These are phyloP conservation scores for Neotoma lepida DNA, from an alignment of 2,113 vertebrate species.

Conservation along the genomic window DNA sequence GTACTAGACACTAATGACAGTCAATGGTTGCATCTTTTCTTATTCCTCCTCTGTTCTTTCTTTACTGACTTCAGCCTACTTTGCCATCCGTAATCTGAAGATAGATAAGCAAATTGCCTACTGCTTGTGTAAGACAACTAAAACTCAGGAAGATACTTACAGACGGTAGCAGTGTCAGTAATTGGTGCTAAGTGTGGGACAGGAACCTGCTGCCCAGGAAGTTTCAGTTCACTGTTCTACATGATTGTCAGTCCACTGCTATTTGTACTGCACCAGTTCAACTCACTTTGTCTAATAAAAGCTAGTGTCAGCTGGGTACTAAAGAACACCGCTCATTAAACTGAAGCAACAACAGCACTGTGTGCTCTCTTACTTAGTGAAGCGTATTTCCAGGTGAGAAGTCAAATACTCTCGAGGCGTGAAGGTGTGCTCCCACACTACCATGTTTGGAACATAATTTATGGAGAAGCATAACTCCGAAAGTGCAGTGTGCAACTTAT, in stretches of 20 bases:
- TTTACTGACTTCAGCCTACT: constrained; percentile 5
- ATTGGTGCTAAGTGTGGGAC: not conserved
- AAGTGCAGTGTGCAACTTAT: constrained; percentile 99
- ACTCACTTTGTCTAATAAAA: constrained; percentile 32
- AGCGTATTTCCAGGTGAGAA: constrained; percentile 99
- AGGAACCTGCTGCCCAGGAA: not conserved
- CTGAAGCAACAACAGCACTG: not conserved
- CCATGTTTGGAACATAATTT: constrained; percentile 99
- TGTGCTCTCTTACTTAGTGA: constrained; percentile 94
- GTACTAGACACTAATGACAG: not conserved
- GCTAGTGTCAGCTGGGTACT: not conserved
- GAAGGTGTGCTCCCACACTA: constrained; percentile 99
- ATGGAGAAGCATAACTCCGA: constrained; percentile 99
- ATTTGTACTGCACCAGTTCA: not conserved
- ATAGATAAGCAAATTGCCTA: not conserved
- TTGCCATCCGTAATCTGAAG: not conserved
- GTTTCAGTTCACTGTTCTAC: constrained; percentile 9
- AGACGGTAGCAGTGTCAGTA: not conserved
- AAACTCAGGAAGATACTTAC: not conserved
- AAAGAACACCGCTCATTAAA: constrained; percentile 52
- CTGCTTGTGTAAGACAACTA: constrained; percentile 24
- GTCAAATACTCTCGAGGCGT: constrained; percentile 98
- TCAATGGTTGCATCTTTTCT: not conserved
- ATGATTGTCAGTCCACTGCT: not conserved
- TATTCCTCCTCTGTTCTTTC: not conserved